Conservation (phyloP, 2,113 vertebrate genomes). For the Trogon melanurus region DNA sequence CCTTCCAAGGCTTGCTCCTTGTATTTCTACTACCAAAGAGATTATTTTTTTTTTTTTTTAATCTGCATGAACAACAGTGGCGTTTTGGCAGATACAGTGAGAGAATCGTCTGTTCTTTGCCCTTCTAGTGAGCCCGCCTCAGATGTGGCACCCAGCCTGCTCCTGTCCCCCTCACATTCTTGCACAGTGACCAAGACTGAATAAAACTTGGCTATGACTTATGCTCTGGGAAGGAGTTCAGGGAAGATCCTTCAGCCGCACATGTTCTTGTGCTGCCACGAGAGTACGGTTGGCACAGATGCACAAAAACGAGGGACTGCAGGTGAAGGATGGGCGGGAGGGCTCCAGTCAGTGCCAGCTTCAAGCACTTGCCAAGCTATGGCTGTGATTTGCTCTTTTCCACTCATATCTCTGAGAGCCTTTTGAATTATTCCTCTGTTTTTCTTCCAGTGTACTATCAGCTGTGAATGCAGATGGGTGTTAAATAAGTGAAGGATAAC, state of each 20-base stretch:
- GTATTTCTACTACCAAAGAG: background rate
- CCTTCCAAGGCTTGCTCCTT: background rate
- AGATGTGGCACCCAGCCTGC: background rate
- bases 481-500: background rate
- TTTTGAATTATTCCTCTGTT: background rate
- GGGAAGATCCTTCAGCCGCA: background rate
- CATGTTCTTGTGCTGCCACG: background rate
- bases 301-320: background rate
- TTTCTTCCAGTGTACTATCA: background rate
- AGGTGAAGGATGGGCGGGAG: background rate
- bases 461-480: background rate
- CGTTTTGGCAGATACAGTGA: background rate
- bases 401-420: background rate
- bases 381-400: background rate
- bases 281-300: background rate
- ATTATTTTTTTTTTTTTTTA: background rate
- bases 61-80: background rate
- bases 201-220: background rate
- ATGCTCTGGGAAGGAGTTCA: background rate
- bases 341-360: background rate
- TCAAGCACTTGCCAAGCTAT: background rate
- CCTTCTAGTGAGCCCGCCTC: background rate
- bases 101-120: background rate
- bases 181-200: background rate
- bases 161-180: rapidly evolving